Evolutionary conservation across 1,140 invertebrate genomes (phyloP).

Genomic region (Physella acuta): DNA sequence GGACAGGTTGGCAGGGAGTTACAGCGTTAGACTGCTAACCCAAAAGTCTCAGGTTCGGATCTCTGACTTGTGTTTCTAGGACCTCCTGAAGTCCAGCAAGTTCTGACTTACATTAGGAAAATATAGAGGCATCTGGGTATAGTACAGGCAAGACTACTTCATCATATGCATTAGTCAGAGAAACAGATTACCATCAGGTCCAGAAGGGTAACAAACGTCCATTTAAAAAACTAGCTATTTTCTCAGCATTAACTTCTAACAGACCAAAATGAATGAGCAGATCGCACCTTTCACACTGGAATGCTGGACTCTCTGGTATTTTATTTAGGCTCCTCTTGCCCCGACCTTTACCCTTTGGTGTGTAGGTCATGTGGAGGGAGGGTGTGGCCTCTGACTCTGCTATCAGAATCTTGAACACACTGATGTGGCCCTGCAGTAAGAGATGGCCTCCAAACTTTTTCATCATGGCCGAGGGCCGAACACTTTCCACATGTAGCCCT

Average conservation of each 20-base stretch:
- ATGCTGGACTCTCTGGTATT: constrained; percentile 77
- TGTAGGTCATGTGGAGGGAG: constrained; percentile 23
- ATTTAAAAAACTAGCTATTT: neutral
- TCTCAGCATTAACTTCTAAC: neutral
- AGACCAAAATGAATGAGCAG: constrained; percentile 63
- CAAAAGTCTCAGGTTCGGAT: too few relatives aligned
- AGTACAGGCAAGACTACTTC: too few relatives aligned
- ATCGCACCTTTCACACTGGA: constrained; percentile 87
- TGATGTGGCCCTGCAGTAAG: constrained; percentile 79
- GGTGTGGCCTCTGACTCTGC: constrained; percentile 67
- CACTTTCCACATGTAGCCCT: constrained; percentile 55
- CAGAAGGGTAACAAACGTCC: too few relatives aligned
- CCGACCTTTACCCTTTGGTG: constrained; percentile 41
- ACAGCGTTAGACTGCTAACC: too few relatives aligned
- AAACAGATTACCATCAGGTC: too few relatives aligned
- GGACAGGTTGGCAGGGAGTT: too few relatives aligned
- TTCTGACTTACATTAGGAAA: too few relatives aligned
- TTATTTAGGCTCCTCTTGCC: constrained; percentile 34
- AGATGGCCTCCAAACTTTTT: constrained; percentile 87
- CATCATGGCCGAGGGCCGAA: constrained; percentile 58
- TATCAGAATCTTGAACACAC: constrained; percentile 73
- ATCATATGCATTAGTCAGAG: too few relatives aligned
- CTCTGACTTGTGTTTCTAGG: too few relatives aligned
- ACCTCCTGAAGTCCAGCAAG: too few relatives aligned
- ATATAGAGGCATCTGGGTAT: too few relatives aligned